Conservation (phyloP, 2,797 vertebrate species). For the Acipenser oxyrinchus region DNA sequence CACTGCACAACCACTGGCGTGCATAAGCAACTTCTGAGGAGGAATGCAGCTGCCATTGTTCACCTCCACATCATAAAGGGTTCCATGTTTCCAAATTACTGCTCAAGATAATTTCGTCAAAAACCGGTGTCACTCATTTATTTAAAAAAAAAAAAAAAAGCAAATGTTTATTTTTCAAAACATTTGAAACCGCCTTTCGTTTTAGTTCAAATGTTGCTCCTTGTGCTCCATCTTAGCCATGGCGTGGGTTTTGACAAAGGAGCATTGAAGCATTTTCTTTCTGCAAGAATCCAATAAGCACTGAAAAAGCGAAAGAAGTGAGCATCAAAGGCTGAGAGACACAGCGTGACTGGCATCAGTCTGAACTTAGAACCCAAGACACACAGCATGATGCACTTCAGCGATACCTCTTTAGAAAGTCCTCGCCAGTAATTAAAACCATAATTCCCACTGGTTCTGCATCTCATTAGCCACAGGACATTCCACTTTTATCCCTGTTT, state of each 20-base stretch:
- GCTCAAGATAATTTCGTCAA: too few species aligned
- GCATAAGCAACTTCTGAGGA: too few species aligned
- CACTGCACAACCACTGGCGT: too few species aligned
- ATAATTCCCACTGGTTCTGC: conserved; percentile 83
- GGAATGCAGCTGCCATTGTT: too few species aligned
- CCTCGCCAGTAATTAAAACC: conserved; percentile 97
- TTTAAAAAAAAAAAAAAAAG: conserved; percentile 24
- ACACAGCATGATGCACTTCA: conserved; percentile 63
- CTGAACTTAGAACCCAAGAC: conserved; percentile 91
- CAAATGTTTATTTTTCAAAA: conserved; percentile 45
- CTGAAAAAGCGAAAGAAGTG: conserved; percentile 74
- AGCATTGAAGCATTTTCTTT: conserved; percentile 48
- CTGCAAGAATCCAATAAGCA: conserved; percentile 28
- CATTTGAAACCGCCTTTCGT: conserved; percentile 41
- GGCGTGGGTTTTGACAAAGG: conserved; percentile 48
- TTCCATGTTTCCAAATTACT: too few species aligned
- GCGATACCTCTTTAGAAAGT: conserved; percentile 71
- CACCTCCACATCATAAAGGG: too few species aligned
- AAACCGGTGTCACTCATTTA: too few species aligned
- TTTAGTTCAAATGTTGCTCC: conserved; percentile 43
- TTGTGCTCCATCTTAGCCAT: conserved; percentile 44
- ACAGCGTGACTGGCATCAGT: conserved; percentile 91
- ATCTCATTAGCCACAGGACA: conserved; percentile 92
- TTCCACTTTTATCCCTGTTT: conserved; percentile 81
- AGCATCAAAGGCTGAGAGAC: conserved; percentile 90